Percentiles rank a stretch among this genome's conserved stretches.
phyloP scores from a whole-genome alignment of 2,888 invertebrate species.

The Acronicta leporina region DNA sequence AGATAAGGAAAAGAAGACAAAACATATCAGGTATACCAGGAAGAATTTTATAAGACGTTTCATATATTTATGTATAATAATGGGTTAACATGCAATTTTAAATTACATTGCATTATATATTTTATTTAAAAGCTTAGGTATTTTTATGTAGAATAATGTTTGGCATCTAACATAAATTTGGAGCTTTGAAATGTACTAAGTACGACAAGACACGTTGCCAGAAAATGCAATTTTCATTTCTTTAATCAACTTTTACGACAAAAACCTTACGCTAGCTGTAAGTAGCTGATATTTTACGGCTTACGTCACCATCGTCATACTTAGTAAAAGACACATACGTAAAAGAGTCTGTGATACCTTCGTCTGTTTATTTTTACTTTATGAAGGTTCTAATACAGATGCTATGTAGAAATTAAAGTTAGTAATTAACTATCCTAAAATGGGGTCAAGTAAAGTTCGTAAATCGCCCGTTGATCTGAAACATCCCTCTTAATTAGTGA shows the following conservation, averaged over 20 bases:
- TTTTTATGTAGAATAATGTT: too few relatives aligned
- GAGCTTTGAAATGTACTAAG: slow-evolving; percentile 11
- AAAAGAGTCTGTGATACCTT: not conserved
- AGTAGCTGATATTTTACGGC: slow-evolving; percentile 1
- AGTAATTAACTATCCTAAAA: not conserved
- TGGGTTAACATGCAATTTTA: too few relatives aligned
- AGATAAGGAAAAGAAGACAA: too few relatives aligned
- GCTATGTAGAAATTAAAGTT: too few relatives aligned
- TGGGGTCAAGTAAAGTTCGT: not conserved
- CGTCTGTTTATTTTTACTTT: not conserved
- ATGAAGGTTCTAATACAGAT: too few relatives aligned
- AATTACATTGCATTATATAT: too few relatives aligned
- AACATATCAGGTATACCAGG: too few relatives aligned
- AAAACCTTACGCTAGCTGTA: slow-evolving; percentile 1
- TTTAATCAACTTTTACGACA: slow-evolving; percentile 24
- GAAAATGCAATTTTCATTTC: slow-evolving; percentile 7
- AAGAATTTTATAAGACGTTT: too few relatives aligned
- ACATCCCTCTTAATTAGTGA: slow-evolving; percentile 20
- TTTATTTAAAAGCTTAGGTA: too few relatives aligned
- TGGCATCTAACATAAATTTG: not conserved
- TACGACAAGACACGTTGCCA: slow-evolving; percentile 25
- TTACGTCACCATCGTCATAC: too few relatives aligned
- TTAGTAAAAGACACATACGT: too few relatives aligned
- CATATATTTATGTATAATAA: too few relatives aligned
- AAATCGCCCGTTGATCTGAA: not conserved